Base-by-base conservation (phyloP, 2,888 invertebrate genomes). In the Eupsilia transversa region DNA sequence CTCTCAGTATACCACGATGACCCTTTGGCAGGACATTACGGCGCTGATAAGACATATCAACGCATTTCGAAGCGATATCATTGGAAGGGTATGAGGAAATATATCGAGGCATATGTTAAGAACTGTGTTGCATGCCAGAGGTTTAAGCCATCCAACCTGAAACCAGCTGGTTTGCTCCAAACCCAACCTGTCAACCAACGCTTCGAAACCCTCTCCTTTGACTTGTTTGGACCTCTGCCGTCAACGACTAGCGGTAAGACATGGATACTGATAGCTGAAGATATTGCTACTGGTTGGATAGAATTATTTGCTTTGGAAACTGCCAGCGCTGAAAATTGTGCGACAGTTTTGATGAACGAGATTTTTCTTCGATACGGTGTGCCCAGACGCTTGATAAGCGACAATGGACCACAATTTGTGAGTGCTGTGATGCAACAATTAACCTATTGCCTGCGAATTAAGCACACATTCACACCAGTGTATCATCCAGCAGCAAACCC, bases 381-480 rank as follows among this genome's bases (percentile, higher is more conserved):
- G 4, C 91, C 91, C 6, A 71, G 91, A 30, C 70, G 89, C 30
- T 65, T 93, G 0, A 83, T 91, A 38, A 88, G 87, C 17, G 91
- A 93, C 72, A 93, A 93, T 64, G 92, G 92, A 0, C 72, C 86
- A 0, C 92, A 92, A 71, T 91, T 92, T 77, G 83, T 92, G 0
- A 86, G 88, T 17, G 87, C 83, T 0, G 79, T 92, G 1, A 92
- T 92, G 90, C 92, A 92, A 69, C 80, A 92, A 65, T 60, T 91
- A 0, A 71, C 77, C 1, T 38, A 20, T 12, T 54, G 76, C 33
- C 73, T 89, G 0, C 81, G 78, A 4, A 88, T 92, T 10, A 71
- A 86, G 30, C 90, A 92, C 30, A 23, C 52, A 0, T 83, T 88
- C 43, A 73, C 60, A 33, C 52, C 60, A 20, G 73, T 73, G n/a